Evolutionary conservation across 2,888 invertebrate genomes (phyloP), one percentile per base, ranked within the genome.

Genomic region (Malthinus flaveolus): DNA sequence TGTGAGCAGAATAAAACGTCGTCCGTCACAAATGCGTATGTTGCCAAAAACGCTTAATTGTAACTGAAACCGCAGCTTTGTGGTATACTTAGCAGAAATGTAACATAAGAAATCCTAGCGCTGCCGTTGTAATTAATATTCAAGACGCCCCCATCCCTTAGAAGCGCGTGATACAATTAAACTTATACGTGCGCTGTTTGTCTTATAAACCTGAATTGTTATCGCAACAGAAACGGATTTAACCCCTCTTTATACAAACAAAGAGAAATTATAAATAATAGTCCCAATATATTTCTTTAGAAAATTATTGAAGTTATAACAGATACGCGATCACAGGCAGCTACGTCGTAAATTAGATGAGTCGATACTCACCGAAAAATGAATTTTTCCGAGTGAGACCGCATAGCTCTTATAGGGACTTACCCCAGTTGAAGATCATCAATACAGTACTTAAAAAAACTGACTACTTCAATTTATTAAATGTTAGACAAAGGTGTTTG

Each of bases 151-250:
- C 60, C 66, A 55, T 64, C 63, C 63, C 62, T 67, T 61, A 64
- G 66, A 59, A 65, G 61, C 65, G 69, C 73, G 73, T 74, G 74
- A 74, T 74, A 73, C 73, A 73, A 74, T 74, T 74, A 74, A 73
- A 73, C 64, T 66, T 71, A 71, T 68, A 74, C 74, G 74, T 74
- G 73, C 67, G 57, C 61, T 61, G 71, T 69, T 63, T 68, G 64
- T 49, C 56, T 61, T 65, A 63, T 56, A 63, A 53, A 62, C 51
- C 44, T 57, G 58, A 63, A 64, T 66, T 66, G 64, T 64, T 67
- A 67, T 67, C 66, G 62, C 50, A 49, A 58, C 64, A 62, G 59
- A 58, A 56, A 56, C 64, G 59, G 64, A 64, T 66, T 67, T 59
- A 54, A 49, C 59, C 50, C 50, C 39, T 50, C 49, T 46, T 55